Conservation (phyloP, 1,140 invertebrate genomes). For the Drosophila trapezifrons region DNA sequence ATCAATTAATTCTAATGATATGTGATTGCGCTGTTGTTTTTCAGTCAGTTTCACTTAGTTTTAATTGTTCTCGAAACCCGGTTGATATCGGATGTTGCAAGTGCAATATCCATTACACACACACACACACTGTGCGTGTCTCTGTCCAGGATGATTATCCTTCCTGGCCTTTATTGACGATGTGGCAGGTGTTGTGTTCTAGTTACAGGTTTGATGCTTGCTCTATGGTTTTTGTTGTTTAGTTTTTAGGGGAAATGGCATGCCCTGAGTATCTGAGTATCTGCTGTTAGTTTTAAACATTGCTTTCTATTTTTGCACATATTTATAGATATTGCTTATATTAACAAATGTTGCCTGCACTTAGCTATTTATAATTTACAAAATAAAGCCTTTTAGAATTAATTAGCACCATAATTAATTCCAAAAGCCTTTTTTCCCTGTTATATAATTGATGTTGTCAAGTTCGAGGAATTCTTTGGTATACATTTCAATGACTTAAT, state of each 20-base stretch:
- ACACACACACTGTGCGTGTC: too few relatives aligned
- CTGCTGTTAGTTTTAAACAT: too few relatives aligned
- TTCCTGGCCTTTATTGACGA: not conserved
- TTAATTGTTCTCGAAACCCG: slow-evolving; percentile 29
- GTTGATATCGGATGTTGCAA: not conserved
- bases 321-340: not conserved
- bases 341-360: not conserved
- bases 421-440: slow-evolving; percentile 9
- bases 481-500: slow-evolving; percentile 6
- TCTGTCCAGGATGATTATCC: too few relatives aligned
- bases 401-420: too few relatives aligned
- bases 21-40: slow-evolving; percentile 51
- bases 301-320: too few relatives aligned
- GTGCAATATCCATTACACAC: slow-evolving; percentile 1
- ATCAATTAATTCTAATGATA: slow-evolving; percentile 71
- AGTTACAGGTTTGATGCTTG: not conserved
- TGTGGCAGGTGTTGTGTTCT: slow-evolving; percentile 10
- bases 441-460: slow-evolving; percentile 2
- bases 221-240: not conserved
- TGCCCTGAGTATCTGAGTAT: too few relatives aligned
- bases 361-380: too few relatives aligned
- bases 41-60: slow-evolving; percentile 20
- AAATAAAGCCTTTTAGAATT: not conserved
- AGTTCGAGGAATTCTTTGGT: slow-evolving; percentile 10
- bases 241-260: not conserved